A percentile compares a stretch with the other conserved stretches of the same genome.
These are phyloP conservation scores for Hyposmocoma kahamanoa DNA, from an alignment of 1,140 invertebrate species.

Conservation along the genomic window DNA sequence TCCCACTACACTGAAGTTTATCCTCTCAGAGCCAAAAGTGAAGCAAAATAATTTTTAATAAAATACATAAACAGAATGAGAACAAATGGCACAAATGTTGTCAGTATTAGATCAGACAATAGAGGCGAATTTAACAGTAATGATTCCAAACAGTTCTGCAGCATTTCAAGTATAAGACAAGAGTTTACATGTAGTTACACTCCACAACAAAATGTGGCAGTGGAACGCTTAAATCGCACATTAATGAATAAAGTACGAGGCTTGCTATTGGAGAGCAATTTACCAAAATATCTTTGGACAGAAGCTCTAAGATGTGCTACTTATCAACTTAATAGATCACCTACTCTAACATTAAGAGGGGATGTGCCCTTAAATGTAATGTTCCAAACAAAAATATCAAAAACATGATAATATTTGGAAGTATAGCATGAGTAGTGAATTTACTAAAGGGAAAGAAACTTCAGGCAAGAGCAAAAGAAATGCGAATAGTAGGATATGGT, in stretches of 20 bases:
- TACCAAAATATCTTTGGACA: not conserved
- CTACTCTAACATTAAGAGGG: not conserved
- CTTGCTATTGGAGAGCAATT: too few species aligned
- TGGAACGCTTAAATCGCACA: too few species aligned
- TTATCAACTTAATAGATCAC: not conserved
- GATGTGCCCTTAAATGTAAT: not conserved
- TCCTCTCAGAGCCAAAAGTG: not conserved
- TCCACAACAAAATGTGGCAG: too few species aligned
- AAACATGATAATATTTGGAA: not conserved
- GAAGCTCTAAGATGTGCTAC: not conserved
- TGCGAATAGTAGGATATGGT: not conserved
- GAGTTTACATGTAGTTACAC: too few species aligned
- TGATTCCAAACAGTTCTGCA: too few species aligned
- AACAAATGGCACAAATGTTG: not conserved
- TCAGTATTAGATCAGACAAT: not conserved
- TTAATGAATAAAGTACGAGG: too few species aligned
- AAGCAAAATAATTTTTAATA: not conserved
- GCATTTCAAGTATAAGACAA: too few species aligned
- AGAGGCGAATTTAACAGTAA: too few species aligned
- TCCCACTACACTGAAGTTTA: not conserved
- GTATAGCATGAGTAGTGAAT: not conserved
- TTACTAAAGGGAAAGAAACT: not conserved
- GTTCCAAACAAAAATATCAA: not conserved
- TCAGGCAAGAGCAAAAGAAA: not conserved
- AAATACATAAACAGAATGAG: not conserved